Base-by-base conservation (phyloP, 2,113 vertebrate species). In the Ictalurus punctatus region DNA sequence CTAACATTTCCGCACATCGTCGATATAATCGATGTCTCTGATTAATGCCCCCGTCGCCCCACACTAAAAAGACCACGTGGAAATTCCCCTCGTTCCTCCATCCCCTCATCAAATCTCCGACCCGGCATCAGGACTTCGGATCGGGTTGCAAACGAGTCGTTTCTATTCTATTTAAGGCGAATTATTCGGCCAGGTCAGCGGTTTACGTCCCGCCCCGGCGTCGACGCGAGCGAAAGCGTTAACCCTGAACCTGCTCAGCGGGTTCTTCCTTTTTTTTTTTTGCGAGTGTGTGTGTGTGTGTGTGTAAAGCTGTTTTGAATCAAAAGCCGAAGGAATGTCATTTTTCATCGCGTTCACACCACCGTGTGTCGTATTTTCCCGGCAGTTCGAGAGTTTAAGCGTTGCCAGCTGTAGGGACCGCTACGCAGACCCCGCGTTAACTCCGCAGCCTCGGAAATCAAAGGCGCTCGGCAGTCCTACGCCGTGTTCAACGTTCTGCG, bases 1-100 rank as follows among this genome's bases (percentile, higher is more conserved):
- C 86, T 87, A 87, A 87, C 86, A 87, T 87, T 87, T 87, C 86
- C 86, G 86, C 86, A 71, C 79, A 82, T 87, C 86, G 65, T 27
- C 79, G 52, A 87, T 87, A 87, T 81, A 87, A 87, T 87, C 86
- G 79, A 87, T 82, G 63, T 17, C 52, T 17, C 63, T 87, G 86
- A 87, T 87, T 87, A 87, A 87, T 87, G 86, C 23, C 86, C 67
- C 79, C 23, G 17, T 25, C 48, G 23, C 80, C 16, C 30, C 10
- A 30, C 40, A 17, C 74, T 80, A 80, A 79, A 87, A 67, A 65
- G 59, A 63, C 58, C 52, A 23, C 2, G 27, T 1, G 13, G 27
- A 80, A 80, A 80, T 81, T 52, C 44, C 40, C 9, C 44, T 52
- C 40, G 7, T 21, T 30, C 58, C 56, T 40, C 56, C 81, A 37